Percentiles rank a stretch among this genome's conserved stretches.
Evolutionary conservation across 1,140 invertebrate species (phyloP).

Genomic region (Drosophila kohkoa): DNA sequence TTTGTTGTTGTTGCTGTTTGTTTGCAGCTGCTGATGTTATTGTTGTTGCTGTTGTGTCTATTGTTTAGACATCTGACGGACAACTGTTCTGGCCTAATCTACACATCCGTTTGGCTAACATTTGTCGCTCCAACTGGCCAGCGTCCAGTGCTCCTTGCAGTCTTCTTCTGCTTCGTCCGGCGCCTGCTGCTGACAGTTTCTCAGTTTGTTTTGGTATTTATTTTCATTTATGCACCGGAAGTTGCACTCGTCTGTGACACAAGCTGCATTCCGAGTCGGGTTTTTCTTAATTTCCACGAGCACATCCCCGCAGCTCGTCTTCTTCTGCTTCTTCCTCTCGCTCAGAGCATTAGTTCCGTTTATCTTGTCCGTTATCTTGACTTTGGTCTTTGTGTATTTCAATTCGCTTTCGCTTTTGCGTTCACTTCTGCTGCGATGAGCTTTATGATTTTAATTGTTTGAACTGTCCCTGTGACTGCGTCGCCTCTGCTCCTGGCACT

Average conservation of each 20-base stretch:
- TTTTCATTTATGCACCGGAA: constrained; percentile 81
- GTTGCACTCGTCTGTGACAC: constrained; percentile 62
- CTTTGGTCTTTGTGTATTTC: constrained; percentile 44
- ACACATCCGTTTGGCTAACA: constrained; percentile 76
- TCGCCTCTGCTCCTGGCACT: constrained; percentile 61
- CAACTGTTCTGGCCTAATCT: constrained; percentile 72
- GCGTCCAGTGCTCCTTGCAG: constrained; percentile 15
- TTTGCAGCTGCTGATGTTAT: constrained; percentile 34
- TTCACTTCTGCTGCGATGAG: constrained; percentile 43
- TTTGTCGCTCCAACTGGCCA: constrained; percentile 66
- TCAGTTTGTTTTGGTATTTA: constrained; percentile 64
- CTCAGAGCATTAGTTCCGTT: constrained; percentile 72
- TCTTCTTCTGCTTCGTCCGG: background rate
- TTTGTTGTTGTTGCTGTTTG: constrained; percentile 33
- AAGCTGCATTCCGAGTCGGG: constrained; percentile 39
- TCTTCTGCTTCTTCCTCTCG: background rate
- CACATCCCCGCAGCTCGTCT: constrained; percentile 6
- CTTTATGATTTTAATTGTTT: constrained; percentile 75
- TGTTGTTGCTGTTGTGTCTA: constrained; percentile 55
- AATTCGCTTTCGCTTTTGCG: constrained; percentile 10
- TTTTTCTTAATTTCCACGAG: constrained; percentile 75
- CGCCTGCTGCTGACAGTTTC: constrained; percentile 65
- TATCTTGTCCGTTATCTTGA: constrained; percentile 57
- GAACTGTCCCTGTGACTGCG: constrained; percentile 35
- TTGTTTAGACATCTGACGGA: constrained; percentile 67